Conservation (phyloP, 2,888 invertebrate genomes). For the Tipula lateralis region DNA sequence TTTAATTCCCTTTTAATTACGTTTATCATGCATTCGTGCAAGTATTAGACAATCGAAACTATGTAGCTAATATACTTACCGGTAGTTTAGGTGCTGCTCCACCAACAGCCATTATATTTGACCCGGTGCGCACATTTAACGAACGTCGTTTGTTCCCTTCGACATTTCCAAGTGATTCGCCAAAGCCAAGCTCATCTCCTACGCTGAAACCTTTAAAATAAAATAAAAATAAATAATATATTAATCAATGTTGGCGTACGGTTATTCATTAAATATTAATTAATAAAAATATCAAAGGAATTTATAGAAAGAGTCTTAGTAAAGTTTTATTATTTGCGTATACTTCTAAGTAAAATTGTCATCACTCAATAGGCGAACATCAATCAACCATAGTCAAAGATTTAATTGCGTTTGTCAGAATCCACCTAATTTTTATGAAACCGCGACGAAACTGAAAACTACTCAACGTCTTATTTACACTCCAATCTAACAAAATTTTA, state of each 20-base stretch:
- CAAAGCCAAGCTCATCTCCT: slow-evolving; percentile 81
- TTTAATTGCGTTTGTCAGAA: too few relatives aligned
- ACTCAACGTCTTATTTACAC: too few relatives aligned
- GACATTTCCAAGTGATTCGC: slow-evolving; percentile 72
- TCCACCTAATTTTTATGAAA: too few relatives aligned
- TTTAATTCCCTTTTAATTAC: not conserved
- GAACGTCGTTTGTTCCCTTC: slow-evolving; percentile 68
- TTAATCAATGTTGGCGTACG: not conserved
- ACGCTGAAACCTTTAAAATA: slow-evolving; percentile 66
- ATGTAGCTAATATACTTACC: slow-evolving; percentile 34
- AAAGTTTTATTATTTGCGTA: too few relatives aligned
- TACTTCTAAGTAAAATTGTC: too few relatives aligned
- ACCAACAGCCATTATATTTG: slow-evolving; percentile 50
- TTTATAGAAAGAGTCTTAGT: too few relatives aligned
- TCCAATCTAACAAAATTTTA: too few relatives aligned
- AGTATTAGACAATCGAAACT: not conserved
- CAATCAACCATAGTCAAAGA: too few relatives aligned
- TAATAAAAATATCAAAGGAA: too few relatives aligned
- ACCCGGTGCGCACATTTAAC: slow-evolving; percentile 55
- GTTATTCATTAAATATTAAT: not conserved
- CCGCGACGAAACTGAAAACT: too few relatives aligned
- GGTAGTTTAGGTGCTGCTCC: slow-evolving; percentile 39
- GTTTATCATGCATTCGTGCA: too few relatives aligned
- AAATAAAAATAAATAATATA: not conserved
- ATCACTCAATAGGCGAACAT: too few relatives aligned